Conservation (phyloP, 1,140 invertebrate species). For the Lepidurus packardi region DNA sequence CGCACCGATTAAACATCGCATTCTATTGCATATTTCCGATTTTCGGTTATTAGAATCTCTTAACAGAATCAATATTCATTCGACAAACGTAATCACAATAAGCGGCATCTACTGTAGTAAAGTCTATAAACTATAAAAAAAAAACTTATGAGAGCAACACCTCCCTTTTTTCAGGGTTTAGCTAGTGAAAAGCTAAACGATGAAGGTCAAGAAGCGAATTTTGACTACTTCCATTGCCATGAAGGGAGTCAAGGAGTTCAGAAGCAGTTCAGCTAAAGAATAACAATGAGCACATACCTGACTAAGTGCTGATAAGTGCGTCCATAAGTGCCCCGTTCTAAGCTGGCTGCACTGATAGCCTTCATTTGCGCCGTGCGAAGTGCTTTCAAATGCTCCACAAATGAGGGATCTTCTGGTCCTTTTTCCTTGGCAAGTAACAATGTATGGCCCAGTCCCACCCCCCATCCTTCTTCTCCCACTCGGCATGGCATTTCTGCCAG, state of each 20-base stretch:
- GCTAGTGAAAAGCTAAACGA: too few species aligned
- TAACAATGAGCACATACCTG: constrained; percentile 38
- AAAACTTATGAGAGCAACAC: too few species aligned
- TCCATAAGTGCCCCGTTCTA: constrained; percentile 67
- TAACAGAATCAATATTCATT: too few species aligned
- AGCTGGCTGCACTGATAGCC: constrained; percentile 51
- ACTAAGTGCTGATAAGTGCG: constrained; percentile 74
- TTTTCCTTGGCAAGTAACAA: constrained; percentile 41
- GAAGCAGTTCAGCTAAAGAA: background rate
- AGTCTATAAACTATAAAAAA: too few species aligned
- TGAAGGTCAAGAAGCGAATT: too few species aligned
- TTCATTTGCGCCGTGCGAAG: constrained; percentile 47
- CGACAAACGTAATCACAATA: too few species aligned
- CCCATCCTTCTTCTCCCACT: constrained; percentile 47
- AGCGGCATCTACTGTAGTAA: too few species aligned
- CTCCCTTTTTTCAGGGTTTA: too few species aligned
- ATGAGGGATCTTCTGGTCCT: constrained; percentile 26
- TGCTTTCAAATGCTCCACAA: constrained; percentile 38
- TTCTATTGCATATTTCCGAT: too few species aligned
- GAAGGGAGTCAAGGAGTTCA: background rate
- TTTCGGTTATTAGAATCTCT: too few species aligned
- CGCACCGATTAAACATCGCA: too few species aligned
- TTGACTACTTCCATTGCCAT: too few species aligned
- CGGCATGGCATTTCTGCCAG: constrained; percentile 54
- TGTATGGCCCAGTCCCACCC: constrained; percentile 56